Conservation (phyloP, 2,113 vertebrate species). For the Coptodon rendalli region DNA sequence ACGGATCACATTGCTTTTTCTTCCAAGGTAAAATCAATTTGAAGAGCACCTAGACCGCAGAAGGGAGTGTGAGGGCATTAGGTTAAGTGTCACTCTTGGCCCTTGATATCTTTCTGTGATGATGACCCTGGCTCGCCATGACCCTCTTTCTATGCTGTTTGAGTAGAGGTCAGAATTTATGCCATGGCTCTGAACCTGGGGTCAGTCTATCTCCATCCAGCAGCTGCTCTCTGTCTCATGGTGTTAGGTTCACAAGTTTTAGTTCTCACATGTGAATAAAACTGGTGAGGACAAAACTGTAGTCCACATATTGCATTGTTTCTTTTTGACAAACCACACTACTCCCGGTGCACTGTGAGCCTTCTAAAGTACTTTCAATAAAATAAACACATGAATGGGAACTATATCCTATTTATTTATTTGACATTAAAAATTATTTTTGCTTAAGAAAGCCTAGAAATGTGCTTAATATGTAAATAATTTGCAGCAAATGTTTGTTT, state of each 20-base stretch:
- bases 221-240: conserved; percentile 50
- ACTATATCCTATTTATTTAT: not conserved
- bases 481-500: not conserved
- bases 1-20: conserved; percentile 21
- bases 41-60: conserved; percentile 2
- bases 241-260: conserved; percentile 28
- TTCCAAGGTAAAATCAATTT: conserved; percentile 41
- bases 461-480: not conserved
- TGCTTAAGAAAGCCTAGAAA: not conserved
- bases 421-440: not conserved
- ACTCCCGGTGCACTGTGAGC: not conserved
- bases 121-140: conserved; percentile 33
- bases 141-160: conserved; percentile 9
- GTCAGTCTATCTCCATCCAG: conserved; percentile 28
- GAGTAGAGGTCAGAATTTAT: conserved; percentile 28
- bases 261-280: conserved; percentile 9
- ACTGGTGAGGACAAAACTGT: not conserved
- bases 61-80: conserved; percentile 10
- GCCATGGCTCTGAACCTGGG: conserved; percentile 2
- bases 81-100: conserved; percentile 53
- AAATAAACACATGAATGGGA: not conserved
- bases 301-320: not conserved
- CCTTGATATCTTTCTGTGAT: conserved; percentile 43
- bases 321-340: not conserved
- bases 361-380: not conserved